These are phyloP conservation scores for Chydorus sphaericus DNA, from an alignment of 2,888 invertebrate genomes.

Conservation along the genomic window DNA sequence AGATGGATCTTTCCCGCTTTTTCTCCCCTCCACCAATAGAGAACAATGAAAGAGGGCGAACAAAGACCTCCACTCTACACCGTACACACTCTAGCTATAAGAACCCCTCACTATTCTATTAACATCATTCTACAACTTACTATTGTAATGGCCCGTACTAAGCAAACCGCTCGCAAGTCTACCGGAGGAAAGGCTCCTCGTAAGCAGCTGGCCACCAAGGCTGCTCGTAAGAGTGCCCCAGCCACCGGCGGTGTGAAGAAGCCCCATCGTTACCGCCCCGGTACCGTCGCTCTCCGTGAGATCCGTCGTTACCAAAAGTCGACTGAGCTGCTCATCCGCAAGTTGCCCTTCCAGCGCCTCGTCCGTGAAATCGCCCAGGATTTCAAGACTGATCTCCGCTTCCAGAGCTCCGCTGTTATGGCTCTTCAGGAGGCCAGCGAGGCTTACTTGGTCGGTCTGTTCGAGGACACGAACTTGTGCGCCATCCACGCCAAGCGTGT, in stretches of 20 bases:
- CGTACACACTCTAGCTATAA: too few species aligned
- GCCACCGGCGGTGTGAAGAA: conserved; percentile 37
- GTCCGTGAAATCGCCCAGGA: conserved; percentile 30
- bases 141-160: conserved; percentile 99
- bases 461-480: conserved; percentile 96
- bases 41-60: too few species aligned
- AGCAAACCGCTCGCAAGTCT: conserved; percentile 93
- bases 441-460: conserved; percentile 82
- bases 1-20: too few species aligned
- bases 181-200: conserved; percentile 95
- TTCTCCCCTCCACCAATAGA: too few species aligned
- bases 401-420: conserved; percentile 16
- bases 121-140: too few species aligned
- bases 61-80: too few species aligned
- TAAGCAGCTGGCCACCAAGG: conserved; percentile 84
- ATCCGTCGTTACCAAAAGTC: conserved; percentile 37
- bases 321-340: conserved; percentile 35
- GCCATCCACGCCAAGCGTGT: conserved; percentile 95
- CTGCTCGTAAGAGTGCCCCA: conserved; percentile 59
- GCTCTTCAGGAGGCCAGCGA: conserved; percentile 64
- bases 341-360: conserved; percentile 36
- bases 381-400: conserved; percentile 22
- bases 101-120: too few species aligned
- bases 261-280: conserved; percentile 35
- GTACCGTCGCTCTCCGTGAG: conserved; percentile 37